Conservation (phyloP, 2,888 invertebrate genomes). For the Machimus atricapillus region DNA sequence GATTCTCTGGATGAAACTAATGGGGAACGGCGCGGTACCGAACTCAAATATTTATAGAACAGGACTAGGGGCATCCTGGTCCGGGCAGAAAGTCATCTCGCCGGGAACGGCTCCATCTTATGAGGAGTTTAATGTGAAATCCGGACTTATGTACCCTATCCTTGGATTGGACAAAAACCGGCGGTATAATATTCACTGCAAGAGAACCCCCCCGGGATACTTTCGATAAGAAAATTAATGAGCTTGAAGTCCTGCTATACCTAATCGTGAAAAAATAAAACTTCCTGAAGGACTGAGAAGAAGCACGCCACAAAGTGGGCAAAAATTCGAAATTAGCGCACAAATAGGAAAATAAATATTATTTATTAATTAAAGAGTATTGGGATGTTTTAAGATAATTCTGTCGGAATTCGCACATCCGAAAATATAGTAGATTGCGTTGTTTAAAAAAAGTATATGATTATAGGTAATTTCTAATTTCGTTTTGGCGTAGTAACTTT, state of each 20-base stretch:
- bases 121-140: not conserved
- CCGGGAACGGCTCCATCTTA: not conserved
- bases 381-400: too few relatives aligned
- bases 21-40: not conserved
- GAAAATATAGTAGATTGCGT: too few relatives aligned
- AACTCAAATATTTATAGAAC: constrained; percentile 1
- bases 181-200: not conserved
- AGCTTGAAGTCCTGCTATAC: not conserved
- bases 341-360: too few relatives aligned
- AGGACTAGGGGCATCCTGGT: not conserved
- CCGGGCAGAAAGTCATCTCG: not conserved
- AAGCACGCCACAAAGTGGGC: too few relatives aligned
- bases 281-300: not conserved
- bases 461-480: too few relatives aligned
- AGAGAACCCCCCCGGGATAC: not conserved
- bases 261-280: constrained; percentile 15
- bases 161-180: not conserved
- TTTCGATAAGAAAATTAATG: not conserved
- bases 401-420: too few relatives aligned
- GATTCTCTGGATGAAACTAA: not conserved
- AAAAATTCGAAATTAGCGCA: too few relatives aligned
- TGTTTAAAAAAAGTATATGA: too few relatives aligned
- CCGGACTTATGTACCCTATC: not conserved
- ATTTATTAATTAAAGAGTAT: too few relatives aligned
- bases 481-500: too few relatives aligned